Evolutionary conservation across 2,113 vertebrate genomes (phyloP).

Genomic region (Bolborhynchus lineola): DNA sequence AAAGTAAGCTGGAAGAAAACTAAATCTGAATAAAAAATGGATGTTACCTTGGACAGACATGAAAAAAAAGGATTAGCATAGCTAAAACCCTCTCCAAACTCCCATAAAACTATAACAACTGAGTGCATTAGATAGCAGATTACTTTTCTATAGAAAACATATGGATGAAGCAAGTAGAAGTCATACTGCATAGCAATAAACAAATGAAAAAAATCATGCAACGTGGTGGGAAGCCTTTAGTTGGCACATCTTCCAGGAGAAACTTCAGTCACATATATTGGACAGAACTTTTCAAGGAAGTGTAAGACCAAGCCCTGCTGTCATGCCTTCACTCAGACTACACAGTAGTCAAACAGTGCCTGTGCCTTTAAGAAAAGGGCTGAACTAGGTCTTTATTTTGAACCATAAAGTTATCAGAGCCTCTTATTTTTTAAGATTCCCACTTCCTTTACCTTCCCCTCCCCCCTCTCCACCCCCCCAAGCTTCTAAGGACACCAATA

Average conservation of each 20-base stretch:
- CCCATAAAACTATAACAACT: conserved; percentile 7
- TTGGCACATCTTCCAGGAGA: background rate
- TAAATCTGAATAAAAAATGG: background rate
- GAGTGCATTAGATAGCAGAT: background rate
- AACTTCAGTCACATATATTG: background rate
- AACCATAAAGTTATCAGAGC: background rate
- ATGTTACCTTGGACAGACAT: background rate
- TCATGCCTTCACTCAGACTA: background rate
- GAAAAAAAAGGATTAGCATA: background rate
- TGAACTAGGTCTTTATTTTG: background rate
- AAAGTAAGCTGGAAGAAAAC: background rate
- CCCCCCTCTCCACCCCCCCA: accelerated
- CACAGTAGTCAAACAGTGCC: accelerated
- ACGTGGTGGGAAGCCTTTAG: background rate
- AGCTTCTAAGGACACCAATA: background rate
- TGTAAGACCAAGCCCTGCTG: background rate
- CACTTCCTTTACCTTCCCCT: too few relatives aligned
- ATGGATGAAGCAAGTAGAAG: background rate
- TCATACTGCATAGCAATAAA: background rate
- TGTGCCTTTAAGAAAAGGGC: background rate
- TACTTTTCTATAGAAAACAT: conserved; percentile 22
- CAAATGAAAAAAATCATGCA: background rate
- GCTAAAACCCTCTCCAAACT: background rate
- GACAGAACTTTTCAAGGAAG: background rate
- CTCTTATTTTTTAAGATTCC: background rate